Conservation (phyloP, 2,888 invertebrate species). For the Charanyca ferruginea region DNA sequence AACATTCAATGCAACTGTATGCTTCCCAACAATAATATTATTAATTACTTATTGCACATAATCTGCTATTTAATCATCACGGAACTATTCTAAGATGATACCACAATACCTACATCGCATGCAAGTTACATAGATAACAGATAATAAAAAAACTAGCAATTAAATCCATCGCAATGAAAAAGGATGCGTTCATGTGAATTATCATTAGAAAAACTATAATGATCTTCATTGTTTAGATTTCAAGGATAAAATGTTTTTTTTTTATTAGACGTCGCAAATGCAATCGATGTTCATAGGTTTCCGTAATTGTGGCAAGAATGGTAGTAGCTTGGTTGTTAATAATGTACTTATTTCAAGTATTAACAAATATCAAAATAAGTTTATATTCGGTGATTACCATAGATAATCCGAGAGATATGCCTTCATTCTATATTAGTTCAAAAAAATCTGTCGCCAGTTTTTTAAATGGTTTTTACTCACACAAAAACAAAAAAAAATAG, state of each 20-base stretch:
- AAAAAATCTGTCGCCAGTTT: too few relatives aligned
- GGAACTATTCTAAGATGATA: slow-evolving; percentile 59
- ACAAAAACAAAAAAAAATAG: too few relatives aligned
- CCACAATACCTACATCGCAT: slow-evolving; percentile 57
- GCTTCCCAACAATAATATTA: not conserved
- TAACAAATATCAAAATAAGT: too few relatives aligned
- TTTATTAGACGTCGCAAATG: slow-evolving; percentile 79
- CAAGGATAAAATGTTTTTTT: slow-evolving; percentile 87
- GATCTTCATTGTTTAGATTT: slow-evolving; percentile 80
- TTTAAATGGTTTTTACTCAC: too few relatives aligned
- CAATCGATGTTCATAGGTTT: slow-evolving; percentile 71
- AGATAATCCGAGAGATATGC: too few relatives aligned
- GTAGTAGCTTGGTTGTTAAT: slow-evolving; percentile 1
- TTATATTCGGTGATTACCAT: too few relatives aligned
- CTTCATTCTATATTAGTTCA: too few relatives aligned
- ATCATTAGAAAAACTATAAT: slow-evolving; percentile 84
- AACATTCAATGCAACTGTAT: not conserved
- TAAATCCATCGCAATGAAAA: slow-evolving; percentile 70
- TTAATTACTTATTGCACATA: slow-evolving; percentile 17
- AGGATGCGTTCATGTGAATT: slow-evolving; percentile 85
- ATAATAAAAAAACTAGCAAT: slow-evolving; percentile 64
- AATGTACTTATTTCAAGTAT: too few relatives aligned
- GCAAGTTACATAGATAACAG: slow-evolving; percentile 55
- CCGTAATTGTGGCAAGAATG: slow-evolving; percentile 73
- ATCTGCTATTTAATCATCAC: slow-evolving; percentile 54